phyloP scores from a whole-genome alignment of 2,888 invertebrate species.

The Cynaeus angustus region DNA sequence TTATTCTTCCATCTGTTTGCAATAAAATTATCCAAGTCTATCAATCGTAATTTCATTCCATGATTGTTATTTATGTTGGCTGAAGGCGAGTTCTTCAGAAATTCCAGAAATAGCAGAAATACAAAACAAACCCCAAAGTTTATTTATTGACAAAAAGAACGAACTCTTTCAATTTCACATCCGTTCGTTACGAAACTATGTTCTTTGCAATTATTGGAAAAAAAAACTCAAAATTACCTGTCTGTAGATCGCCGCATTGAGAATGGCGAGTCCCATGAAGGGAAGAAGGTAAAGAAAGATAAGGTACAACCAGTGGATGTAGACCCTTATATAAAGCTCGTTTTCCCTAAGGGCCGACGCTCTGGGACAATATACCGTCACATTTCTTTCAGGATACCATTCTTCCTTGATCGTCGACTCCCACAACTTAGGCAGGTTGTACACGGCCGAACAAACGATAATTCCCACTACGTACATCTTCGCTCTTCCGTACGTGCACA shows the following conservation, averaged over 20 bases:
- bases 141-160: conserved; percentile 16
- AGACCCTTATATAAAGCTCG: conserved; percentile 85
- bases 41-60: conserved; percentile 19
- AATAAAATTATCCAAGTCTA: conserved; percentile 6
- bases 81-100: conserved; percentile 11
- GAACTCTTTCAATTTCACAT: conserved; percentile 9
- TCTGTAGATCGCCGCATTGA: conserved; percentile 93
- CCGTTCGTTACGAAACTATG: background rate
- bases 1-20: background rate
- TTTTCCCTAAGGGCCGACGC: conserved; percentile 82
- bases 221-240: conserved; percentile 75
- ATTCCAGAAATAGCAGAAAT: conserved; percentile 27
- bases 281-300: conserved; percentile 96
- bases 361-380: conserved; percentile 81
- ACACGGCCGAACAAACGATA: conserved; percentile 85
- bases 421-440: conserved; percentile 89
- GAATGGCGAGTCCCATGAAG: conserved; percentile 88
- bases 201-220: background rate
- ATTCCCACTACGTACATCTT: conserved; percentile 89
- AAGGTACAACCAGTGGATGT: conserved; percentile 96
- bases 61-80: conserved; percentile 27
- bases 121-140: conserved; percentile 19
- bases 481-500: conserved; percentile 92
- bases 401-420: conserved; percentile 75
- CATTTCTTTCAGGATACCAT: conserved; percentile 72